These are phyloP conservation scores for Tuta absoluta DNA, from an alignment of 2,888 invertebrate genomes.

Conservation along the genomic window DNA sequence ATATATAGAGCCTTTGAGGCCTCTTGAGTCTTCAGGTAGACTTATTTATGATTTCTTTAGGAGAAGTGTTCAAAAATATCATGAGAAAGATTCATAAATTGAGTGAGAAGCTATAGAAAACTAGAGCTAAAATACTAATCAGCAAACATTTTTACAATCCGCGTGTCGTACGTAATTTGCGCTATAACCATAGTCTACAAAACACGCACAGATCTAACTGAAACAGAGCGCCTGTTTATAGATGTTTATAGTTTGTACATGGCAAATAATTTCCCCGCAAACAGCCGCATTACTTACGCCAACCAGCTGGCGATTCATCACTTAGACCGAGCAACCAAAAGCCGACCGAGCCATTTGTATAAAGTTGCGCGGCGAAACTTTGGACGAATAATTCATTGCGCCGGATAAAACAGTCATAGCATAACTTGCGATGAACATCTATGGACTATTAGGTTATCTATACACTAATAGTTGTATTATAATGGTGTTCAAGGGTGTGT, in stretches of 20 bases:
- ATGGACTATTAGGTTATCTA: background rate
- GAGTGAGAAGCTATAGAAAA: too few relatives aligned
- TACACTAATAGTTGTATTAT: background rate
- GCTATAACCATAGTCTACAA: too few relatives aligned
- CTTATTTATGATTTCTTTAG: too few relatives aligned
- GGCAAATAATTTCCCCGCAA: slow-evolving; percentile 15
- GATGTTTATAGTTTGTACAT: slow-evolving; percentile 12
- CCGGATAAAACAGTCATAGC: slow-evolving; percentile 58
- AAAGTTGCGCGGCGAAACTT: slow-evolving; percentile 66
- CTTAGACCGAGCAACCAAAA: slow-evolving; percentile 43
- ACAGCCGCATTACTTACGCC: slow-evolving; percentile 16
- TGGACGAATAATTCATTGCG: slow-evolving; percentile 70
- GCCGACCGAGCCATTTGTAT: slow-evolving; percentile 64
- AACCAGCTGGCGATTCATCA: slow-evolving; percentile 36
- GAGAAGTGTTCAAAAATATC: too few relatives aligned
- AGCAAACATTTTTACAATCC: too few relatives aligned
- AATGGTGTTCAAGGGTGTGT: too few relatives aligned
- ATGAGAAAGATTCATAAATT: too few relatives aligned
- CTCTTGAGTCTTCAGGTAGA: too few relatives aligned
- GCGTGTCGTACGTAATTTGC: too few relatives aligned
- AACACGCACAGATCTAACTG: background rate
- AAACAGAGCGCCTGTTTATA: background rate
- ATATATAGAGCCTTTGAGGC: too few relatives aligned
- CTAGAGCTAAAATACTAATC: too few relatives aligned
- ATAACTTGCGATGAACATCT: slow-evolving; percentile 35